Conservation (phyloP, 2,888 invertebrate species). For the Drosophila rellima region DNA sequence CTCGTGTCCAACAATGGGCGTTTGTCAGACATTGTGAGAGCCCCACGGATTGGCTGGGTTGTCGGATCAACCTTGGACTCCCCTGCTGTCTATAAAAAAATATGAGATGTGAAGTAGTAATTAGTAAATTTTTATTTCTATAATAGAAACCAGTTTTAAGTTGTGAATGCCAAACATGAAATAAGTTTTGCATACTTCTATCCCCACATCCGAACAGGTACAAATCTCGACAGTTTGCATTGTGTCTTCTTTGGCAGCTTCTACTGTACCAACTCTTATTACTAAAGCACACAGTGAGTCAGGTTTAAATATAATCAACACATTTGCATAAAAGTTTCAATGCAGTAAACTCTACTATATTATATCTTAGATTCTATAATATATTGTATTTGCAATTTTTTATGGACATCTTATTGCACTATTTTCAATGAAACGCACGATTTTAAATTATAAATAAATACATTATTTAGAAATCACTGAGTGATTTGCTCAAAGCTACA, state of each 20-base stretch:
- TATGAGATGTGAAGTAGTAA: not conserved
- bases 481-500: no score
- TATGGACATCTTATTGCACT: no score
- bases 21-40: constrained; percentile 38
- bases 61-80: constrained; percentile 4
- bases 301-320: no score
- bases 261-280: no score
- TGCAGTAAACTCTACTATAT: no score
- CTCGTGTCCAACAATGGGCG: constrained; percentile 29
- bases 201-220: not conserved
- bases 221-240: not conserved
- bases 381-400: no score
- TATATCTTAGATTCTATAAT: no score
- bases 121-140: not conserved
- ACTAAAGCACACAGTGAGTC: no score
- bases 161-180: not conserved
- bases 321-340: no score
- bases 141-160: not conserved
- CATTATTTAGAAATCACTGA: no score
- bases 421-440: no score
- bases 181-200: not conserved
- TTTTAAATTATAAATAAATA: not conserved
- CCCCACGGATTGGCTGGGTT: not conserved
- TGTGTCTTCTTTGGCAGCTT: not conserved
- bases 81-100: constrained; percentile 1